Conservation (phyloP, 1,140 invertebrate species). For the Pseudobourletiella spinata region DNA sequence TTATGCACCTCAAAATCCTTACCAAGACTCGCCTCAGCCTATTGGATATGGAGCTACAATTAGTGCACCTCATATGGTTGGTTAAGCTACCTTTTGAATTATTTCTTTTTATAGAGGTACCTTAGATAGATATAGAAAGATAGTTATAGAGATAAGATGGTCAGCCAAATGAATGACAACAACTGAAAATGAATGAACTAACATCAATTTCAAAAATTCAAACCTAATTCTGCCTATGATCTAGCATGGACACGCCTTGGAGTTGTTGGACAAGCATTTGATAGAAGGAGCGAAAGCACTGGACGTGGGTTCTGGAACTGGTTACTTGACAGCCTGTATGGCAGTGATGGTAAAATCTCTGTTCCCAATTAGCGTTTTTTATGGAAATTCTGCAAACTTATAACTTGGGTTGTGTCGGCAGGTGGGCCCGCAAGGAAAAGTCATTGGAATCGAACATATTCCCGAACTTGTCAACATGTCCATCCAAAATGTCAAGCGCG, state of each 20-base stretch:
- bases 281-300: slow-evolving; percentile 67
- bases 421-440: slow-evolving; percentile 50
- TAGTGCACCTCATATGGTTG: slow-evolving; percentile 96
- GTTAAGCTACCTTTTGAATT: not conserved
- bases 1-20: slow-evolving; percentile 64
- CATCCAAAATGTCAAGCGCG: slow-evolving; percentile 48
- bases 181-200: not conserved
- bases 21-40: slow-evolving; percentile 66
- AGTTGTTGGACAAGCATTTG: slow-evolving; percentile 74
- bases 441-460: slow-evolving; percentile 56
- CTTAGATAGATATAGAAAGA: not conserved
- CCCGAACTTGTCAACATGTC: slow-evolving; percentile 49
- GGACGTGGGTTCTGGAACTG: slow-evolving; percentile 65
- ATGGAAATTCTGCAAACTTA: not conserved
- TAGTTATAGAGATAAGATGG: not conserved
- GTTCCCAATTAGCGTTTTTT: not conserved
- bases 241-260: slow-evolving; percentile 86
- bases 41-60: slow-evolving; percentile 89
- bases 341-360: slow-evolving; percentile 49
- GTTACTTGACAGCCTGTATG: slow-evolving; percentile 56
- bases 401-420: too few species aligned
- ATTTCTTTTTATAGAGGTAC: not conserved
- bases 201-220: not conserved
- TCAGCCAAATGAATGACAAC: not conserved
- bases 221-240: slow-evolving; percentile 7